Evolutionary conservation across 2,113 vertebrate species (phyloP).

Genomic region (Eira barbara): DNA sequence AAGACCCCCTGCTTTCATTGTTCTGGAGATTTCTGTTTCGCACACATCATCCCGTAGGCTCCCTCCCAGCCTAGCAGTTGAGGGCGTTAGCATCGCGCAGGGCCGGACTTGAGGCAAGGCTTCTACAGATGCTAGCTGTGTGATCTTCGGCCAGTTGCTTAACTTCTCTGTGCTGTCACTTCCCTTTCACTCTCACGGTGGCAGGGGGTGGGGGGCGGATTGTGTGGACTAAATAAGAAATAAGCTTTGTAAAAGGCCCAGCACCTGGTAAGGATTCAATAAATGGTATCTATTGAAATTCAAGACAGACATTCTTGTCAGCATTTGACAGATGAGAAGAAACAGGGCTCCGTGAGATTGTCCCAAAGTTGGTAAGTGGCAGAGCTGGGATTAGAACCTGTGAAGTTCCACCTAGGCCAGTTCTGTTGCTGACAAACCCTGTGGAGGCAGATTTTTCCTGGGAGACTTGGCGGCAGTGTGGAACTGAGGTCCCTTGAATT

Average conservation of each 20-base stretch:
- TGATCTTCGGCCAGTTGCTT: background rate
- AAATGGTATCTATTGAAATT: background rate
- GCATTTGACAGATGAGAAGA: background rate
- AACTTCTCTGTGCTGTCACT: slow-evolving; percentile 1
- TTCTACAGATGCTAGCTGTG: background rate
- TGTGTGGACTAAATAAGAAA: background rate
- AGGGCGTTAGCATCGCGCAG: background rate
- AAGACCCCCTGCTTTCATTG: background rate
- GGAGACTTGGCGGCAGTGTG: background rate
- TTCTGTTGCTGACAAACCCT: background rate
- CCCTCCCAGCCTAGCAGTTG: background rate
- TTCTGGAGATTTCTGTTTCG: background rate
- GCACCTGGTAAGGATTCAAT: background rate
- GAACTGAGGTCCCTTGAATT: background rate
- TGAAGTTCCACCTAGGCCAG: background rate
- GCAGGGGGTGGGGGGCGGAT: background rate
- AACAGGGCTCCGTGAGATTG: background rate
- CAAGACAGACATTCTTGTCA: background rate
- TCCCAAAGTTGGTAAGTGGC: background rate
- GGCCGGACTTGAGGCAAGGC: background rate
- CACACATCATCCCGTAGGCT: background rate
- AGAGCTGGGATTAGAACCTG: background rate
- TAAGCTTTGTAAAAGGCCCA: background rate
- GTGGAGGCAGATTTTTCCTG: background rate
- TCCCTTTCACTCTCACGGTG: background rate